Base-by-base conservation (phyloP, 2,888 invertebrate genomes). In the Nineta flava region DNA sequence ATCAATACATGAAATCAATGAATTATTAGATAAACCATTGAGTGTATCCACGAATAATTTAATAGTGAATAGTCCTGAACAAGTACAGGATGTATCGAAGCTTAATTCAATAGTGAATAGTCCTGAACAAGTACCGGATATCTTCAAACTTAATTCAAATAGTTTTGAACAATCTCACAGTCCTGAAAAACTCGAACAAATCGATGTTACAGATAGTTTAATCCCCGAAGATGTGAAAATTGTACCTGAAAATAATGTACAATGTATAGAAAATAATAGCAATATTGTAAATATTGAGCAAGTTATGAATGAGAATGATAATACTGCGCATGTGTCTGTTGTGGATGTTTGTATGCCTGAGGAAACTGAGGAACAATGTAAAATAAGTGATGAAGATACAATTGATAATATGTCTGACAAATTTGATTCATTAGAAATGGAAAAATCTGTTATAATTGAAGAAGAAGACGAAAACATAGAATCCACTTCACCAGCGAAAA, bases 1-100 rank as follows among this genome's bases (percentile, higher is more conserved):
- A 56, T 83, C 82, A 17, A 79, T 85, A 40, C 79, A 82, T 43
- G 84, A 85, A 65, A 82, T 85, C 0, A 86, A 86, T 60, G 79
- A 73, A 17, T 56, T 77, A 50, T 56, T 77, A 6, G 63, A 64
- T 31, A 48, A 47, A 10, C 47, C 38, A 19, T 19, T 47, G 15
- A 26, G 6, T 12, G 9, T 46, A 35, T 32, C 15, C 16, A 19
- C 21, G 3, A 21, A 43, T 7, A 15, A 13, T 6, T 13, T 5
- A 5, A 38, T 15, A 6, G 38, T 15, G 5, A 13, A n/a, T 15
- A 15, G 15, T 38, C n/a, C 38, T 15, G 43, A 43, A 21, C 17
- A 43, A n/a, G 4, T n/a, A 6, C 17, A 21, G 9, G n/a, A 7
- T 19, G 10, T 16, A 17, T 6, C 13, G 9, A 43, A 16, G 2